Evolutionary conservation across 2,888 invertebrate genomes (phyloP), one percentile per base, ranked within the genome.

Genomic region (Neoitamus cyanurus): DNA sequence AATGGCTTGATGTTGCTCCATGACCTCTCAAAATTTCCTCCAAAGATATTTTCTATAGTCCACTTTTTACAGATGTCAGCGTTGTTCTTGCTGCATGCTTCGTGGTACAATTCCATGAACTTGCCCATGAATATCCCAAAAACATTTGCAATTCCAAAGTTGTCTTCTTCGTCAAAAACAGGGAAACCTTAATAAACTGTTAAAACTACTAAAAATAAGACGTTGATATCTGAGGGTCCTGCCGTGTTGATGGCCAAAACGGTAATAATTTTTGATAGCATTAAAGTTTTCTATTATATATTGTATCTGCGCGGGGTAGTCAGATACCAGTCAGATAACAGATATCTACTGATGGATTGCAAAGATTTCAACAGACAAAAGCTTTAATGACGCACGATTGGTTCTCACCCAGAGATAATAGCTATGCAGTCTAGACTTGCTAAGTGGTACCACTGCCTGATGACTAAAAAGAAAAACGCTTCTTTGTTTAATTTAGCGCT

Each of bases 31-130:
- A 58, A 48, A 15, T 78, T 78, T 30, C 58, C 78, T 31, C 15
- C 31, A 13, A 58, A 58, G 9, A 78, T 78, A 15, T 48, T 78
- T 15, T 78, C 31, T 15, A 58, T 58, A 9, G 78, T 58, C 78
- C 78, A 78, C n/a, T 15, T 28, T 31, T 78, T 78, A 15, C 78
- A 78, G 2, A 78, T 58, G 20, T 77, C 77, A 1, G 28, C 11
- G 28, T 78, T 78, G 15, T 78, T 78, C 42, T 48, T 78, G 20
- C 31, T 48, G 34, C 78, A 78, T 15, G 58, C 58, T 15, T 78
- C 58, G 30, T 75, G 42, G 42, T 75, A 75, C 11, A 75, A 11
- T 11, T 42, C 20, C 7, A 13, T 11, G 6, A 75, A 15, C 20
- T 75, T 37, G 2, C 75, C 42, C 9, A 20, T 31, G 5, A 73